phyloP scores from a whole-genome alignment of 2,888 invertebrate species.

The Chrysina gloriosa region DNA sequence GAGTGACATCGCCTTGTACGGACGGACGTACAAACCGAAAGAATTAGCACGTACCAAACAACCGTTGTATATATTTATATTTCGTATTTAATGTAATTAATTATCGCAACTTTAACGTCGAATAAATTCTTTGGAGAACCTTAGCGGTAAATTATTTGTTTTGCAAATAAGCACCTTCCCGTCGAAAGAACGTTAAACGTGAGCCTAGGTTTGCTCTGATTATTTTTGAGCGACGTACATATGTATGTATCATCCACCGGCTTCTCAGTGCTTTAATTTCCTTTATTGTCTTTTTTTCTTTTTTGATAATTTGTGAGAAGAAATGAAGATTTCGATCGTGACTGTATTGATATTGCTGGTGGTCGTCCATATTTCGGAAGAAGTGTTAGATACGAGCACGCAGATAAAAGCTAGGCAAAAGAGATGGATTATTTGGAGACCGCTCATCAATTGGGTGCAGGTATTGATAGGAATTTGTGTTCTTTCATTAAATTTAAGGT shows the following conservation, averaged over 20 bases:
- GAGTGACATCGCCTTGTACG: not conserved
- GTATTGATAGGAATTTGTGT: too few species aligned
- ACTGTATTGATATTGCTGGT: not conserved
- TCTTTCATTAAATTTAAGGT: too few species aligned
- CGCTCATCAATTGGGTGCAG: conserved; percentile 71
- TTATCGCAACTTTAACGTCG: conserved; percentile 3
- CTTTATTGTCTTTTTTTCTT: too few species aligned
- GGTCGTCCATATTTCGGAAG: not conserved
- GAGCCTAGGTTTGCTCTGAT: not conserved
- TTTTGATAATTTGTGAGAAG: too few species aligned
- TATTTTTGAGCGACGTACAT: not conserved
- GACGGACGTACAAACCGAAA: conserved; percentile 10
- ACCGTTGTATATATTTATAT: conserved; percentile 30
- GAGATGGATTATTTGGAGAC: conserved; percentile 71
- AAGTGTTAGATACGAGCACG: conserved; percentile 31
- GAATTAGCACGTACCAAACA: conserved; percentile 5
- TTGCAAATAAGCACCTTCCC: not conserved
- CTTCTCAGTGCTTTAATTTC: too few species aligned
- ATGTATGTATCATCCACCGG: too few species aligned
- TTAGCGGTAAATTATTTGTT: conserved; percentile 30
- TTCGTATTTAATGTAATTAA: conserved; percentile 27
- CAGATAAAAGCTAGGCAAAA: conserved; percentile 62
- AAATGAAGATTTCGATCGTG: conserved; percentile 24
- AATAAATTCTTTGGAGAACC: conserved; percentile 25
- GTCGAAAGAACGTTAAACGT: not conserved